Percentiles rank a stretch among this genome's conserved stretches.
These are phyloP conservation scores for Chrysopilus asiliformis DNA, from an alignment of 2,888 invertebrate species.

Conservation along the genomic window DNA sequence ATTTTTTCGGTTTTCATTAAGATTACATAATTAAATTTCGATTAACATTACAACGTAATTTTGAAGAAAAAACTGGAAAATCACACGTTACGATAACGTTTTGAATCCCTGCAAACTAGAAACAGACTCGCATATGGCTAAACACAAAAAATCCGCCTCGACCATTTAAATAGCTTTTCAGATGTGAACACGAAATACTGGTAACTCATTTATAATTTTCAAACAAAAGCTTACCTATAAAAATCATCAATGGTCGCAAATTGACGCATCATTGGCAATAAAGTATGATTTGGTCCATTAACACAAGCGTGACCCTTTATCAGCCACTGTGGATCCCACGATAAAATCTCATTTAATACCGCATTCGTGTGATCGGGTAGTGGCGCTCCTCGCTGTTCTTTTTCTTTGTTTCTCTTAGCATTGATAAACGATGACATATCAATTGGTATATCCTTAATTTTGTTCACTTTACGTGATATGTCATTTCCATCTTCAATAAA, in stretches of 20 bases:
- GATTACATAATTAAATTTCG: no score
- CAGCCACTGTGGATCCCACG: conserved; percentile 56
- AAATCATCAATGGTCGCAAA: conserved; percentile 48
- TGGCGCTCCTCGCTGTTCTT: not conserved
- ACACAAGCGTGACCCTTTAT: conserved; percentile 41
- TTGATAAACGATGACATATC: not conserved
- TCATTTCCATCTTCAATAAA: conserved; percentile 20
- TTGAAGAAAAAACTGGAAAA: no score
- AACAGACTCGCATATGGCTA: conserved; percentile 1
- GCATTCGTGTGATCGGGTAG: conserved; percentile 29
- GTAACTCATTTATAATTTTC: no score
- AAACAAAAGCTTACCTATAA: conserved; percentile 36
- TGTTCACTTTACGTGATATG: conserved; percentile 18
- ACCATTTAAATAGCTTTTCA: no score
- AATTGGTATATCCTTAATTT: conserved; percentile 17
- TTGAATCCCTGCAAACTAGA: not conserved
- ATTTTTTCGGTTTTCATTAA: no score
- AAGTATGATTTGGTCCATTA: conserved; percentile 36
- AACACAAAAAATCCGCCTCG: not conserved
- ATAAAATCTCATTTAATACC: conserved; percentile 43
- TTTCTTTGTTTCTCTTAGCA: not conserved
- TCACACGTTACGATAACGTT: no score
- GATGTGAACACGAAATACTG: no score
- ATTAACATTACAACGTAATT: no score
- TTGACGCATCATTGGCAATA: conserved; percentile 41